Evolutionary conservation across 2,113 vertebrate species (phyloP), one percentile per base, ranked within the genome.

Genomic region (Oxyura jamaicensis): DNA sequence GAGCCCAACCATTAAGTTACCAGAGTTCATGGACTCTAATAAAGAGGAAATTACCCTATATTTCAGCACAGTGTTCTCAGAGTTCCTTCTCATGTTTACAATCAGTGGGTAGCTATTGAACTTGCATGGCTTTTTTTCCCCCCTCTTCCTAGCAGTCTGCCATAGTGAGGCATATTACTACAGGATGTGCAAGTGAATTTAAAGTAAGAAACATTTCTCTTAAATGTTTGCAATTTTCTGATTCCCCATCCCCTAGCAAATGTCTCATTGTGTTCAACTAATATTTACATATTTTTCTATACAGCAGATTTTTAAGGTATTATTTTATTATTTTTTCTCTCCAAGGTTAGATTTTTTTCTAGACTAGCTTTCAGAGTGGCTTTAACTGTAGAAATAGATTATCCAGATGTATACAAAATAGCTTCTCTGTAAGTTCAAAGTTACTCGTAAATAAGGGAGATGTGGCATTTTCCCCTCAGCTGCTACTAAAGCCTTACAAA

Each of bases 171-270:
- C 91, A 91, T 91, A 94, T 96, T 96, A 91, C 87, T 82, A 39
- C 35, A 26, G 81, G 62, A 59, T 88, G 74, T 91, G 60, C 59
- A 91, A 92, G 91, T 90, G 93, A 97, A 96, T 98, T 95, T 96
- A 94, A 96, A 97, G 91, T 91, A 97, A 96, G 87, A 83, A 71
- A 55, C 59, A 93, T 96, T 98, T 97, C 84, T 97, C 92, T 97
- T 97, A 98, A 98, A 97, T 95, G 91, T 36, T 93, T 93, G 56
- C 89, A 96, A 97, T 98, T 98, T 98, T 96, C 96, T 96, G 60
- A 78, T 83, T 97, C 81, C 62, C 91, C 48, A 8, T 65, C 17
- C 21, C 17, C 75, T 93, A 85, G 66, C 15, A 97, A 97, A 97
- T 92, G 83, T 86, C 80, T 98, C 82, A 91, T 90, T 96, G 83